Base-by-base conservation (phyloP, 2,888 invertebrate genomes). In the Teleogryllus oceanicus region DNA sequence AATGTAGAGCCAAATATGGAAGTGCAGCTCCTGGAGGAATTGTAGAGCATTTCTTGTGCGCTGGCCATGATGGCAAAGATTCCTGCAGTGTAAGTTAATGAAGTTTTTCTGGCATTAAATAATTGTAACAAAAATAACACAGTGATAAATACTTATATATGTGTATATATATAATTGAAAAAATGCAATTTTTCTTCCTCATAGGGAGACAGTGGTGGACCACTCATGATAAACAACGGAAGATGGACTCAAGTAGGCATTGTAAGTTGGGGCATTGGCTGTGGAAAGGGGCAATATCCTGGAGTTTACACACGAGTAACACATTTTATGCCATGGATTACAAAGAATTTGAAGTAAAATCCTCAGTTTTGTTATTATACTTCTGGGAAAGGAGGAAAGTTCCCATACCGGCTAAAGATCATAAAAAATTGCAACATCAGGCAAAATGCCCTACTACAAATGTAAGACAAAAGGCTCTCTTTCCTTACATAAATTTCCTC, bases 211-310 rank as follows among this genome's bases (percentile, higher is more conserved):
- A 95, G 95, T 83, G 96, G 96, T 77, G 96, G 96, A 10, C 96
- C 96, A 0, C 87, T 96, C 84, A 94, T 96, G 92, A 91, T 95
- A 16, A 92, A 92, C 85, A 92, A 92, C 80, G 91, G 90, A 62
- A 91, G 91, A 81, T 95, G 95, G 93, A 92, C 91, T 0, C 96
- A 96, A 88, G 93, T 94, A 21, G 96, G 96, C 79, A 92, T 96
- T 78, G 96, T 96, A 24, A 95, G 95, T 18, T 96, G 96, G 95
- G 96, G 96, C 82, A 96, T 96, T 84, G 96, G 95, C 74, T 96
- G 96, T 86, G 96, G 96, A 80, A 95, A 96, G 88, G 95, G 95
- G 24, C 95, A 95, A 85, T 96, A 95, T 87, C 96, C 96, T 0
- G 96, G 96, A 20, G 96, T 96, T 4, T 96, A 96, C 87, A 94